phyloP scores from a whole-genome alignment of 1,140 invertebrate genomes.

The Pinna nobilis region DNA sequence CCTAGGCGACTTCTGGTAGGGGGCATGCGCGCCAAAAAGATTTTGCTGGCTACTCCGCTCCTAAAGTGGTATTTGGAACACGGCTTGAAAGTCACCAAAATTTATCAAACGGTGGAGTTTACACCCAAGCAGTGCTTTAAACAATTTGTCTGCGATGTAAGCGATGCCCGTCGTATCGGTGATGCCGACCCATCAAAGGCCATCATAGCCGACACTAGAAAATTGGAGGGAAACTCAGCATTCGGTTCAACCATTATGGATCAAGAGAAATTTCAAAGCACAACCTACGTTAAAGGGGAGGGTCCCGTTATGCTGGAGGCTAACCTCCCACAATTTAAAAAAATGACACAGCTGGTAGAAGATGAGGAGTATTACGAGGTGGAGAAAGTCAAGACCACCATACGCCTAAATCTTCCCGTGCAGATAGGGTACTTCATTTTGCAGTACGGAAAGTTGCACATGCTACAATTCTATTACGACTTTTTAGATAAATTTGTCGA shows the following conservation, averaged over 20 bases:
- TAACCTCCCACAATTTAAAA: constrained; percentile 18
- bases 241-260: constrained; percentile 26
- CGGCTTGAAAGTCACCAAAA: constrained; percentile 31
- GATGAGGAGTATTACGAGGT: constrained; percentile 23
- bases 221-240: constrained; percentile 42
- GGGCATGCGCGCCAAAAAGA: constrained; percentile 33
- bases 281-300: constrained; percentile 14
- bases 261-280: constrained; percentile 7
- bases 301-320: neutral
- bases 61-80: constrained; percentile 48
- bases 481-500: constrained; percentile 44
- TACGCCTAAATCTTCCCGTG: constrained; percentile 11
- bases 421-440: constrained; percentile 52
- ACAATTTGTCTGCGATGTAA: constrained; percentile 35
- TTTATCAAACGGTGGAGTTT: constrained; percentile 47
- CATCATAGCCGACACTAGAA: constrained; percentile 49
- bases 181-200: constrained; percentile 26
- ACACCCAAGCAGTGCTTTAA: constrained; percentile 25
- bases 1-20: constrained; percentile 35
- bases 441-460: constrained; percentile 51
- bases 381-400: constrained; percentile 1
- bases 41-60: constrained; percentile 44
- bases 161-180: constrained; percentile 35
- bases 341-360: constrained; percentile 1
- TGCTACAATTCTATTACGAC: constrained; percentile 56